Evolutionary conservation across 1,140 invertebrate genomes (phyloP), one percentile per base, ranked within the genome.

Genomic region (Eumeta japonica): DNA sequence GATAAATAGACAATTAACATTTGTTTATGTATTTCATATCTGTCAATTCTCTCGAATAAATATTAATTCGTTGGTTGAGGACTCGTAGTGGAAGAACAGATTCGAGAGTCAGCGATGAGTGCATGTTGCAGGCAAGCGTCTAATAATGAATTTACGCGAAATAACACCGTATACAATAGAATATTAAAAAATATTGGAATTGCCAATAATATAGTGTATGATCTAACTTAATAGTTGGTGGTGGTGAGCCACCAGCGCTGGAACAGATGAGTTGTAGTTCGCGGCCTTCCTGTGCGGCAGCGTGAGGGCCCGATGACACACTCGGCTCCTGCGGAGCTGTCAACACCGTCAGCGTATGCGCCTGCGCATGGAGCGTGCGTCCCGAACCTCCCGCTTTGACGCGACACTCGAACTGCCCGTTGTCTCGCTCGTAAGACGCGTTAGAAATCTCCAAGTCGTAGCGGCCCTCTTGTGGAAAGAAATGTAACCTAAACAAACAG

Each of bases 381-480:
- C 92, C 92, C 7, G 86, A 90, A 9, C 90, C 89, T 16, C 82
- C 84, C 15, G 86, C 86, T 64, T 93, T 94, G 28, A 94, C 81
- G 13, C 88, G 82, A 59, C 92, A 96, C 74, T 93, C 90, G 74
- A 94, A 95, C 44, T 86, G 83, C 3, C 92, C 92, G 58, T 95
- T 93, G 73, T 96, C 92, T 1, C 89, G 79, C 52, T 88, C 88
- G 72, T 94, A 95, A 13, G 87, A 88, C 1, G 89, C 86, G 58
- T 91, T 91, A 12, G 82, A 81, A 46, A 96, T 92, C 55, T 87
- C 79, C 48, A 96, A 78, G 73, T 95, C 91, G 73, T 93, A 96
- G 17, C 85, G 83, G 10, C 92, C 92, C 35, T 88, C 83, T 10
- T 82, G 80, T 3, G 89, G 86, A 42, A 80, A 80, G 61, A 84